Evolutionary conservation across 2,797 vertebrate genomes (phyloP).

Genomic region (Sparus aurata): DNA sequence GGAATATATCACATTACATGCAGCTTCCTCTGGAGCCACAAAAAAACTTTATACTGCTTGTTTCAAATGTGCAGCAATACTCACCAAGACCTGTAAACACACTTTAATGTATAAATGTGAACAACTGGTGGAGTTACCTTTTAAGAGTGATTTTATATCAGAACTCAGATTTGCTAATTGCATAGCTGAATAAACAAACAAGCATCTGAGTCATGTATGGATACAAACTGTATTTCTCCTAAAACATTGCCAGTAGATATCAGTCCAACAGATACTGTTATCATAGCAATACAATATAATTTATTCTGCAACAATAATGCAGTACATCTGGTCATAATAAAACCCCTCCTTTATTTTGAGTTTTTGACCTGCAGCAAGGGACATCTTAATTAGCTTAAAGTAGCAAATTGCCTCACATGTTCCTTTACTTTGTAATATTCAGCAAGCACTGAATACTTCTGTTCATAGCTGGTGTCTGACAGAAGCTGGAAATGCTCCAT

Average conservation of each 20-base stretch:
- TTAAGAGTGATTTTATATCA: constrained; percentile 6
- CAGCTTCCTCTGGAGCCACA: too few relatives aligned
- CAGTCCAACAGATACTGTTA: background rate
- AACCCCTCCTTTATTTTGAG: constrained; percentile 5
- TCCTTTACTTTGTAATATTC: constrained; percentile 6
- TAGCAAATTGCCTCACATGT: constrained; percentile 15
- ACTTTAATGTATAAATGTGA: too few relatives aligned
- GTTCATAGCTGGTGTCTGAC: constrained; percentile 23
- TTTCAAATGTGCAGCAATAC: too few relatives aligned
- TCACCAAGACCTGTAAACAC: too few relatives aligned
- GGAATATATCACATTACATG: too few relatives aligned
- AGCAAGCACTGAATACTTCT: constrained; percentile 34
- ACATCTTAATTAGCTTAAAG: constrained; percentile 4
- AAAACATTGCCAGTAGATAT: constrained; percentile 4
- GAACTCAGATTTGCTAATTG: constrained; percentile 23
- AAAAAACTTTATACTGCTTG: too few relatives aligned
- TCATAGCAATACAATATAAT: constrained; percentile 11
- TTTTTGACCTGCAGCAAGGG: background rate
- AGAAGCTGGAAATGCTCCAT: background rate
- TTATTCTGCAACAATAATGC: constrained; percentile 15
- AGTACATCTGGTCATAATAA: constrained; percentile 23
- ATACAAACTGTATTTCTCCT: constrained; percentile 10
- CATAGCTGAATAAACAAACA: constrained; percentile 29
- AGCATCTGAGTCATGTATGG: constrained; percentile 3
- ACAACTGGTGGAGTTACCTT: background rate